Evolutionary conservation across 2,797 vertebrate genomes (phyloP), one percentile per base, ranked within the genome.

Genomic region (Myotis planiceps): DNA sequence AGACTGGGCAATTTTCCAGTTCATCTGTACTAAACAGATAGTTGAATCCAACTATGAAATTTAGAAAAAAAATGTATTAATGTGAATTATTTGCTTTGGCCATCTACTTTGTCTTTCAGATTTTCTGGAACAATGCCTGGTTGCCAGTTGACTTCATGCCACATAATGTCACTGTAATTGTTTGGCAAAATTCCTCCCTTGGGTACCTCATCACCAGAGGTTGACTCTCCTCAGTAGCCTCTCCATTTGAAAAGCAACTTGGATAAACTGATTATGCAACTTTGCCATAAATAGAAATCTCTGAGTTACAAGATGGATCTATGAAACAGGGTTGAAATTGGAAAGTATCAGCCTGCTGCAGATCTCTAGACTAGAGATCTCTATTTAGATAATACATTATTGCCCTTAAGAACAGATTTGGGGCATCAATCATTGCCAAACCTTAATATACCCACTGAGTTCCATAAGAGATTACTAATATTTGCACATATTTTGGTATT

Each of bases 41-140:
- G 79, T 84, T 76, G 83, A 87, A 79, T 88, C 69, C 65, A 39
- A 79, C 68, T 55, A 63, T 0, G 1, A 81, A 81, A 39, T 97
- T 90, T 81, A 71, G 75, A 72, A 81, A 34, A 18, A 39, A 84
- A 88, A 93, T 85, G 53, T 69, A 51, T 74, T 81, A 75, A 90
- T 85, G 27, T 93, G 55, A 93, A 79, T 92, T 69, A 74, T 92
- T 96, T 93, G 49, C 71, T 68, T 89, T 93, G 72, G 78, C 58
- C 51, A 68, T 53, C 74, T 80, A 53, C 34, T 94, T 75, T 96
- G 23, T 85, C 37, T 66, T 93, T 88, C 8, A 63, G 39, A 69
- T 87, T 66, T 21, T 32, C 80, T 90, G 45, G 47, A 94, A 49
- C 65, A 78, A 66, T 34, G 45, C 45, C 49, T 87, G 18, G 58